Evolutionary conservation across 2,797 vertebrate species (phyloP).

Genomic region (Centropyge bicolor): DNA sequence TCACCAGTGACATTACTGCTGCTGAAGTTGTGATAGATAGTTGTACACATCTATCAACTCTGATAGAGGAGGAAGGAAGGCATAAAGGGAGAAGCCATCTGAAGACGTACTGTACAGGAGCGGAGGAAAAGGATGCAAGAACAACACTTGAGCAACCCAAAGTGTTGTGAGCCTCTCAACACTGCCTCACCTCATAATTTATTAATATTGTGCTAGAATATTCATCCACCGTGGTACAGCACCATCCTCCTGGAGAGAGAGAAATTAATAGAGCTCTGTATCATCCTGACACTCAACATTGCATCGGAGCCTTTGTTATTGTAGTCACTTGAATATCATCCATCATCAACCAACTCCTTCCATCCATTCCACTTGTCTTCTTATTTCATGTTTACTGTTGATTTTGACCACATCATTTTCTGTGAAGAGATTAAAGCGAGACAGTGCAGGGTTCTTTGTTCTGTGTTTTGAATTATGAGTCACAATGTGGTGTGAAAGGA

Average conservation of each 20-base stretch:
- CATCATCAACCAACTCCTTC: conserved; percentile 10
- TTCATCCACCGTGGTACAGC: conserved; percentile 60
- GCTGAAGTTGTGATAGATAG: not conserved
- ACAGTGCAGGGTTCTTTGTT: conserved; percentile 21
- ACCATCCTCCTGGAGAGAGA: conserved; percentile 45
- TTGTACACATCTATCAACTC: not conserved
- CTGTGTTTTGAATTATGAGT: conserved; percentile 4
- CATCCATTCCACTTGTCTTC: conserved; percentile 21
- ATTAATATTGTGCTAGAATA: conserved; percentile 77
- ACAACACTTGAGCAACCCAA: conserved; percentile 62
- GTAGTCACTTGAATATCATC: conserved; percentile 35
- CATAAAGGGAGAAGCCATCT: conserved; percentile 36
- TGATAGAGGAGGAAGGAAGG: conserved; percentile 30
- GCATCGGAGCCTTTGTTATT: conserved; percentile 46
- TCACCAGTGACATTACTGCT: not conserved
- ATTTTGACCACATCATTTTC: conserved; percentile 33
- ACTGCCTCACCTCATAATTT: conserved; percentile 72
- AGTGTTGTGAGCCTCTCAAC: conserved; percentile 62
- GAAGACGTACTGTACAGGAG: conserved; percentile 42
- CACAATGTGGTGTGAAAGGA: conserved; percentile 21
- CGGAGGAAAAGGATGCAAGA: conserved; percentile 50
- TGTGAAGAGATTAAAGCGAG: conserved; percentile 13
- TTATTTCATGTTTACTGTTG: conserved; percentile 51
- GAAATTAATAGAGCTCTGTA: conserved; percentile 62
- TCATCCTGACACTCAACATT: conserved; percentile 48